Base-by-base conservation (phyloP, 2,113 vertebrate species). In the Camelus bactrianus region DNA sequence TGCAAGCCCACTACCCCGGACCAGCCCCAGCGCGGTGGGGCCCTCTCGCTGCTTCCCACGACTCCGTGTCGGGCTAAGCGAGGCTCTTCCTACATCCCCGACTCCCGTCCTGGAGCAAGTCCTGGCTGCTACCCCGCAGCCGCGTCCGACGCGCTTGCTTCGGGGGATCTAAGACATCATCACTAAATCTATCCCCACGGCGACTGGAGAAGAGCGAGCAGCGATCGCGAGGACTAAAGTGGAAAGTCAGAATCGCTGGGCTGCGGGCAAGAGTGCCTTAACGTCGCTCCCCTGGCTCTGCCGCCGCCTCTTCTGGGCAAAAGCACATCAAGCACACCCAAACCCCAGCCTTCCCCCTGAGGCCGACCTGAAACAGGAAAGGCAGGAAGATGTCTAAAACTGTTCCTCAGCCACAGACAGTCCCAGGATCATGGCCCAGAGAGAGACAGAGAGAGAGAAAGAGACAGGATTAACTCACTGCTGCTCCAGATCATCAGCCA, bases 401-500 rank as follows among this genome's bases (percentile, higher is more conserved):
- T 80, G 95, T 69, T 93, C 90, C 83, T 93, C 97, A 50, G 96
- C 52, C 95, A 94, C 95, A 96, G 89, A 97, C 73, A 94, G 92
- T 89, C 94, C 96, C 96, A 20, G 95, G 96, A 73, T 84, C 65
- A 28, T 17, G 93, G 93, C 89, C 95, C 84, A 89, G 92, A 88
- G 79, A 97, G 58, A 97, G 32, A 96, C 26, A 96, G 35, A 94
- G 73, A 91, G 5, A 86, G 6, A 94, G 48, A 97, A 79, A 96
- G 60, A 83, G 92, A 85, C 97, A 30, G 94, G 89, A 91, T 96
- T 87, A 76, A 98, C 98, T 98, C 97, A 98, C 98, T 97, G 97
- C 96, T 97, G 97, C 96, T 98, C 98, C 97, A 98, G 96, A 91
- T 98, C 98, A 97, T 98, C 98, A 83, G 97, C 98, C 98, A 98